A percentile compares a stretch with the other conserved stretches of the same genome.
Evolutionary conservation across 1,140 invertebrate genomes (phyloP).

Genomic region (Medauroidea extradentata): DNA sequence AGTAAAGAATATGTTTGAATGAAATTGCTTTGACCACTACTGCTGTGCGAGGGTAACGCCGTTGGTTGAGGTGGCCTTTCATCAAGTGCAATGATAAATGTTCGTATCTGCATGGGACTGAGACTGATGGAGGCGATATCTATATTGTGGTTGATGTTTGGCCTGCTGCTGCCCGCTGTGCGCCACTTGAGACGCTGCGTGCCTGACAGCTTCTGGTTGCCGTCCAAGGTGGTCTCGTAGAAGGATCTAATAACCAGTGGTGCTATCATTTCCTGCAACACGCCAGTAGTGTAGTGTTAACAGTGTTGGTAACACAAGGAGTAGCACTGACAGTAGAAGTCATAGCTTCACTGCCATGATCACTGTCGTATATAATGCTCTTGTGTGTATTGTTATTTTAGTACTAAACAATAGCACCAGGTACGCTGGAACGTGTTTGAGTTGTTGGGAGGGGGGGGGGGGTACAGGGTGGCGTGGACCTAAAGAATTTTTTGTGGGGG

Average conservation of each 20-base stretch:
- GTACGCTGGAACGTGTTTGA: background rate
- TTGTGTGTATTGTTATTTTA: background rate
- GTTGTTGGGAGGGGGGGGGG: too few species aligned
- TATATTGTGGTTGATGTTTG: background rate
- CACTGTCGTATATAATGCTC: too few species aligned
- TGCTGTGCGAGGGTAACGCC: too few species aligned
- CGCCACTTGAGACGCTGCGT: constrained; percentile 29
- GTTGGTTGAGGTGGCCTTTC: too few species aligned
- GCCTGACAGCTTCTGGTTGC: constrained; percentile 38
- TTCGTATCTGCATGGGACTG: constrained; percentile 49
- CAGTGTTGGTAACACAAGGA: background rate
- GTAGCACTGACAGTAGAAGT: background rate
- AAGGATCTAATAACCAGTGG: background rate
- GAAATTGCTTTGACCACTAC: too few species aligned
- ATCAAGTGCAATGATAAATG: constrained; percentile 34
- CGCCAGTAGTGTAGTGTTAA: background rate
- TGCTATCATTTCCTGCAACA: background rate
- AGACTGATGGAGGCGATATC: constrained; percentile 36
- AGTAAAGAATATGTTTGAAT: too few species aligned
- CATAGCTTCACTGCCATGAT: background rate
- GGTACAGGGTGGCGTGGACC: too few species aligned
- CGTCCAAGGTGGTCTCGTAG: constrained; percentile 46
- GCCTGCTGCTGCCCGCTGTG: background rate
- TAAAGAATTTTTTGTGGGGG: too few species aligned
- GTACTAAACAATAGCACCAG: too few species aligned